These are phyloP conservation scores for Diplodus puntazzo DNA, from an alignment of 2,797 vertebrate species.

Conservation along the genomic window DNA sequence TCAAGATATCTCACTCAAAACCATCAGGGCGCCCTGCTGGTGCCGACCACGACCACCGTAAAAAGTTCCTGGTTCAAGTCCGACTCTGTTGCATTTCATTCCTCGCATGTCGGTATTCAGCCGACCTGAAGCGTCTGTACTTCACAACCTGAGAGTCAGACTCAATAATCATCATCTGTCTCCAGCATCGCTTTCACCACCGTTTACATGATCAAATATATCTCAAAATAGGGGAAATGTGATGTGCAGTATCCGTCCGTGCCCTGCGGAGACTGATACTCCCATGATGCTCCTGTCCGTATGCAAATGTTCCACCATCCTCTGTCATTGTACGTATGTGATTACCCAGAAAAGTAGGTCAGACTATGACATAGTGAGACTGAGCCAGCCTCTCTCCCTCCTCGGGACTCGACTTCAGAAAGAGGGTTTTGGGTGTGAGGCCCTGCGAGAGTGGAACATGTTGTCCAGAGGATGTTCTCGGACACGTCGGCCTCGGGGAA, in stretches of 20 bases:
- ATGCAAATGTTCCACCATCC: neutral
- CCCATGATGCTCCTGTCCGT: neutral
- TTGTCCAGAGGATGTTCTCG: conserved; percentile 56
- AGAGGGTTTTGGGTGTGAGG: conserved; percentile 27
- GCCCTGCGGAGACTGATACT: neutral
- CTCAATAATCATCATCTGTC: neutral
- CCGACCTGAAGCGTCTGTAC: too few species aligned
- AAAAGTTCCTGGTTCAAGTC: neutral
- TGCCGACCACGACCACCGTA: too few species aligned
- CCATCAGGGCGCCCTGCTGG: neutral
- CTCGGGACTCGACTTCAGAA: conserved; percentile 23
- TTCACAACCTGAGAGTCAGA: too few species aligned
- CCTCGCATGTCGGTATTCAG: neutral
- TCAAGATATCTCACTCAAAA: neutral
- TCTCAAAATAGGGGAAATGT: neutral
- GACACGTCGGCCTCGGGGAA: conserved; percentile 44
- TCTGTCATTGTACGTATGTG: conserved; percentile 14
- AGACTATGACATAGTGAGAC: conserved; percentile 56
- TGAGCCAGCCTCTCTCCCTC: conserved; percentile 34
- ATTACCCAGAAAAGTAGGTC: conserved; percentile 54
- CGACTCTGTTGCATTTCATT: neutral
- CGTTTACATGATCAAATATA: neutral
- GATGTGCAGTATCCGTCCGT: neutral
- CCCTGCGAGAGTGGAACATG: conserved; percentile 25
- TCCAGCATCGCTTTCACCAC: too few species aligned